Percentiles rank a stretch among this genome's conserved stretches.
phyloP scores from a whole-genome alignment of 37 sponge, comb jelly and placozoan genomes.

The Eunapius fragilis region DNA sequence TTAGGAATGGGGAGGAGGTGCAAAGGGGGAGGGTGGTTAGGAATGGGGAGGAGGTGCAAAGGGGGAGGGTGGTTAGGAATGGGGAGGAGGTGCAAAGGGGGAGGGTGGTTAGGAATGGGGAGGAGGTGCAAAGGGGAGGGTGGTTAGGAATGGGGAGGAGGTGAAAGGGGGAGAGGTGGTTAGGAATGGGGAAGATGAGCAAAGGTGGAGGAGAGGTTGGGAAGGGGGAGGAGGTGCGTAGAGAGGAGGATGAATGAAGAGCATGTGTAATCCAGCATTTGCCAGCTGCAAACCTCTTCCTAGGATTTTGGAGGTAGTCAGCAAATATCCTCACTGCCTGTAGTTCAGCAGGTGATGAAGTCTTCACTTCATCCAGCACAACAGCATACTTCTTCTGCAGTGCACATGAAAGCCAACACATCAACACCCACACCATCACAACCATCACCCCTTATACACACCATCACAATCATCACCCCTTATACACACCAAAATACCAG shows the following conservation, averaged over 20 bases:
- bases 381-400: constrained; percentile 83
- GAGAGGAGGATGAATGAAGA: too few relatives aligned
- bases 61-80: too few relatives aligned
- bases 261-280: too few relatives aligned
- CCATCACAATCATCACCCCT: neutral
- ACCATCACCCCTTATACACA: neutral
- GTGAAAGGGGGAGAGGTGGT: too few relatives aligned
- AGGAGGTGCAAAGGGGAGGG: neutral
- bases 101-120: neutral
- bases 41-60: too few relatives aligned
- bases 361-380: constrained; percentile 85
- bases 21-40: too few relatives aligned
- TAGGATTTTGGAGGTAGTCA: constrained; percentile 68
- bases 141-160: too few relatives aligned
- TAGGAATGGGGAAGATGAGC: too few relatives aligned
- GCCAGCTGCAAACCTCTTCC: constrained; percentile 48
- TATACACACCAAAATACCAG: neutral
- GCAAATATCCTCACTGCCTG: constrained; percentile 86
- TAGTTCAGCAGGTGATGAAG: constrained; percentile 73
- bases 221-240: too few relatives aligned
- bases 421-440: neutral
- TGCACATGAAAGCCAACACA: neutral
- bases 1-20: too few relatives aligned
- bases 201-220: too few relatives aligned
- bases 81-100: too few relatives aligned